Evolutionary conservation across 2,797 vertebrate genomes (phyloP).

Genomic region (Manis crassicaudata): DNA sequence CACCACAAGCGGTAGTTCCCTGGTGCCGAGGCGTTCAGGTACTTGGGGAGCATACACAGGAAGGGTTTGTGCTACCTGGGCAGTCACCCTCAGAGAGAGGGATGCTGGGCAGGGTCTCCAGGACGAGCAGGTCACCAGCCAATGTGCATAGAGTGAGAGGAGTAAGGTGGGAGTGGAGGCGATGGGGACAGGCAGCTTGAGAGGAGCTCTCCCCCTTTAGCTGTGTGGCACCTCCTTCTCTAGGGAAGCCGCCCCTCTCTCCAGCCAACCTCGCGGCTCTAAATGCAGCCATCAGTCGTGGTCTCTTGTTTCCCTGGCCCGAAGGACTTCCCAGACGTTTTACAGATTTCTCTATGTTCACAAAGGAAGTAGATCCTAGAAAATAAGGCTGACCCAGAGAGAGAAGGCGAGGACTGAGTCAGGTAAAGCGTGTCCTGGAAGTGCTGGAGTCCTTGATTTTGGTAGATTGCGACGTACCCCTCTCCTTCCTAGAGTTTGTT

Average conservation of each 20-base stretch:
- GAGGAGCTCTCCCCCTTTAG: background rate
- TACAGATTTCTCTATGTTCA: background rate
- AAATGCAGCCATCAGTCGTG: background rate
- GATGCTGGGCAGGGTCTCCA: background rate
- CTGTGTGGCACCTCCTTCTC: background rate
- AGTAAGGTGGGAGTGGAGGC: accelerated
- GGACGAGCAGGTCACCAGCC: background rate
- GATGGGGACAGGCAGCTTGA: background rate
- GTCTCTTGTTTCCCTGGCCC: background rate
- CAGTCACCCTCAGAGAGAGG: background rate
- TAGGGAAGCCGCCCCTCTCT: background rate
- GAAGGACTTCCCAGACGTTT: background rate
- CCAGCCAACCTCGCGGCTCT: background rate
- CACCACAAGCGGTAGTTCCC: background rate
- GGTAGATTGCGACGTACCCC: background rate
- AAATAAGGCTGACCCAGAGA: background rate
- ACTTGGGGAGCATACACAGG: background rate
- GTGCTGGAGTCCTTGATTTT: background rate
- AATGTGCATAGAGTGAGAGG: background rate
- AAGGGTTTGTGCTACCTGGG: background rate
- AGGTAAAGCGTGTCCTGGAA: background rate
- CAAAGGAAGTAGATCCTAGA: background rate
- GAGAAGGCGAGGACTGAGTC: background rate
- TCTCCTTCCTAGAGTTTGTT: background rate
- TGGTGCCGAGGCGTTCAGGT: background rate